Base-by-base conservation (phyloP, 37 sponge, comb jelly and placozoan genomes). In the Haliclona indistincta region DNA sequence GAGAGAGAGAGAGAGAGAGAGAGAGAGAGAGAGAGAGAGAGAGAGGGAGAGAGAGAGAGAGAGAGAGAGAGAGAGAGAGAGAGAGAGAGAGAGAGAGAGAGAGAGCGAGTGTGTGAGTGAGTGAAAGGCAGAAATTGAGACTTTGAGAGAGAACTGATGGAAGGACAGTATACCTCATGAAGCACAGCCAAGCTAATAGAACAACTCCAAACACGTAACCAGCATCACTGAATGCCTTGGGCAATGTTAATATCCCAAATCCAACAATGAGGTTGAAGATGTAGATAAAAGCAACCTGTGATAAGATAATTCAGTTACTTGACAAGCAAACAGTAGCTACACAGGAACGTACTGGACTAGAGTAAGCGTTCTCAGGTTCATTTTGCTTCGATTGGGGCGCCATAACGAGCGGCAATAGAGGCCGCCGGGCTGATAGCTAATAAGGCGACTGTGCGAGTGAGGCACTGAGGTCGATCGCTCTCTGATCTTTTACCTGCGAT, bases 191-290 rank as follows among this genome's bases (percentile, higher is more conserved):
- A 29, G 74, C 28, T 38, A 97, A 74, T 13, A 97, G 85, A 2
- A 89, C 17, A 22, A 88, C 77, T 28, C 91, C 96, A 20, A 90
- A 60, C 11, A 89, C 63, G 63, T 90, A 74, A 19, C 99, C 99
- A 0, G 93, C 95, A n/a, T 82, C 45, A 35, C 75, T 84, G 86
- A 97, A 97, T 29, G 96, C 95, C 47, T 77, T 68, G 39, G 99
- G 99, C 42, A 97, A 75, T 43, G 95, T 64, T 42, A 97, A 76
- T 0, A 86, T 93, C 20, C 99, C 99, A 38, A 90, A 86, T 10
- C 99, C 99, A 20, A 97, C 82, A 22, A 97, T 84, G 80, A 97
- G 77, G 73, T 97, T 97, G 86, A 97, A 92, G 60, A 97, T 75
- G 73, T 92, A 97, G 54, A 92, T 69, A 42, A 97, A 95, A 5